Base-by-base conservation (phyloP, 2,797 vertebrate species). In the Poecilia velifera region DNA sequence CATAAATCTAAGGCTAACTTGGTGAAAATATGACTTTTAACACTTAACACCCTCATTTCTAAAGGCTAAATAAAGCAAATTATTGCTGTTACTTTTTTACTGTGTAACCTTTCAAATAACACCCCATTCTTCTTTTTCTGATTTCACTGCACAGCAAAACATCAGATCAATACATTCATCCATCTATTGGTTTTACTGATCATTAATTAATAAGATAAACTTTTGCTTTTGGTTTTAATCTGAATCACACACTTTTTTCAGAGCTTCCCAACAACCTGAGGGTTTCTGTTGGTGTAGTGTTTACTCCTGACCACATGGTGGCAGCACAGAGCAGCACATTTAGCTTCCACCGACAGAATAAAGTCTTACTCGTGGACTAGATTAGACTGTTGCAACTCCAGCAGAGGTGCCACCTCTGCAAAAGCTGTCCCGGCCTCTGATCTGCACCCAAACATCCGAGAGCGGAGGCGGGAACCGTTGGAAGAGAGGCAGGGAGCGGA, bases 241-340 rank as follows among this genome's bases (percentile, higher is more conserved):
- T 51, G 18, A 18, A 49, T 49, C 47, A 49, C 18, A 0, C 47
- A 49, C 8, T 55, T 55, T 55, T n/a, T 55, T n/a, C 25, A 12
- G 22, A 53, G 22, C 25, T 4, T 55, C 53, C 53, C 25, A n/a
- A 55, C 53, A 55, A 55, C 53, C 53, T 53, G 51, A 10, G 2
- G 22, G 51, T 59, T 59, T 31, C 12, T 14, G 55, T 59, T 59
- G 34, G 6, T 0, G 36, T 13, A 13, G 10, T 36, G 7, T 36
- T 64, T 12, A 3, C 45, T 12, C 0, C 20, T 53, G 55, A 73
- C 84, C 93, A 85, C 82, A 81, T 34, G 89, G 75, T 84, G 87
- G 64, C 88, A 77, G 72, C 72, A 82, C 66, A 78, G 84, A 91
- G 90, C 81, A 86, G 43, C 79, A 14, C 55, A 82, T 64, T 12